Percentiles rank a stretch among this genome's conserved stretches.
Conservation (phyloP, 2,113 vertebrate genomes). For the Lycocorax pyrrhopterus region DNA sequence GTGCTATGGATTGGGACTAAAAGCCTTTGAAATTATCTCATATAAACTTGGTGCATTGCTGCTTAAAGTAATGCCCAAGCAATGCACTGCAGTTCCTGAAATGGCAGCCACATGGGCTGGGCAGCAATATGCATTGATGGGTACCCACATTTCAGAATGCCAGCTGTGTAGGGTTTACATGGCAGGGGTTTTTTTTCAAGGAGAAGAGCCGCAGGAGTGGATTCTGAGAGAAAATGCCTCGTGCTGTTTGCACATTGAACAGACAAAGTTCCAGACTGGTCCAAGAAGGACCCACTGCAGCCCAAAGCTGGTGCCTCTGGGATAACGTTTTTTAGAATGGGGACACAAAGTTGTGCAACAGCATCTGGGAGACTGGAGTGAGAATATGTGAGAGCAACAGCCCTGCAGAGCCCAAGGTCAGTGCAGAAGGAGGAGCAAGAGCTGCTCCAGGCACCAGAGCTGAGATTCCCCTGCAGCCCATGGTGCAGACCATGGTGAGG, state of each 20-base stretch:
- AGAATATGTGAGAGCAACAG: not conserved
- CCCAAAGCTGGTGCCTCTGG: rapidly evolving
- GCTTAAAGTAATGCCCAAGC: not conserved
- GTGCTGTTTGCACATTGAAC: not conserved
- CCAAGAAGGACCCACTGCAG: rapidly evolving
- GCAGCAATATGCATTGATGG: not conserved
- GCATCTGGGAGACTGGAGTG: not conserved
- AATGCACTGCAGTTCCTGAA: not conserved
- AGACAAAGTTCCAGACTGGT: not conserved
- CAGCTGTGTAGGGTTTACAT: rapidly evolving
- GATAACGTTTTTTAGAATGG: not conserved
- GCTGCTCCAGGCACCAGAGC: rapidly evolving
- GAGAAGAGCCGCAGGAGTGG: not conserved
- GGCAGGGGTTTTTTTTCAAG: not conserved
- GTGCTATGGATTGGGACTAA: not conserved
- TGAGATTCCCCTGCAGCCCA: rapidly evolving
- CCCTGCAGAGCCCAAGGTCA: not conserved
- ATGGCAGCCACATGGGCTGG: not conserved
- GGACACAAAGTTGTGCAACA: not conserved
- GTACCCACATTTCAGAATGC: not conserved
- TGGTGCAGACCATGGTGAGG: not conserved
- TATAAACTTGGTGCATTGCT: not conserved
- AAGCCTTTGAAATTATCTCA: not conserved
- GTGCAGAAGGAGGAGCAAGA: not conserved
- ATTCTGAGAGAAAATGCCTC: not conserved